These are phyloP conservation scores for Hydrozoanthus gracilis DNA, from an alignment of 92 coral and sea anemone genomes.

Conservation along the genomic window DNA sequence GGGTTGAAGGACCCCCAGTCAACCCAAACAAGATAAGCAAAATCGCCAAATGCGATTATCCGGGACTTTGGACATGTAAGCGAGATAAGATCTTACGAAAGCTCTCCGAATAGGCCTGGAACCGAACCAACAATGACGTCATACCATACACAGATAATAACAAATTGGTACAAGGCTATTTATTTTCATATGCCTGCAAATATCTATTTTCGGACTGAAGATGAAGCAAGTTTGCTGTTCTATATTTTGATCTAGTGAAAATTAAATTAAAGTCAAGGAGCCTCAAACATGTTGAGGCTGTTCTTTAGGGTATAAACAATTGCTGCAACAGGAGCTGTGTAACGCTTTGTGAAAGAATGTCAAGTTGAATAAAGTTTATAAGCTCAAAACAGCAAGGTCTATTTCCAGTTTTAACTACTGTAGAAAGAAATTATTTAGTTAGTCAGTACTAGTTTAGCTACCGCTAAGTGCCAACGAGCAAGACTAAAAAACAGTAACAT, in stretches of 20 bases:
- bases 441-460: too few species aligned
- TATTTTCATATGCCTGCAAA: background rate
- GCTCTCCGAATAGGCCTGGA: conserved; percentile 10
- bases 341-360: too few species aligned
- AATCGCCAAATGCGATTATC: conserved; percentile 25
- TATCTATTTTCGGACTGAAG: conserved; percentile 25
- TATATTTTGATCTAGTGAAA: conserved; percentile 34
- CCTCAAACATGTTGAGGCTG: background rate
- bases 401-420: too few species aligned
- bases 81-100: background rate
- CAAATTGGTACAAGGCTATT: background rate
- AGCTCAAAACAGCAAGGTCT: too few species aligned
- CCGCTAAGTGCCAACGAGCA: background rate
- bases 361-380: too few species aligned
- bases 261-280: background rate
- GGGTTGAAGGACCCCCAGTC: conserved; percentile 22
- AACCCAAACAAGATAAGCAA: background rate
- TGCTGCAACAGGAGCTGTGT: too few species aligned
- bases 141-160: background rate
- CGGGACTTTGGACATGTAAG: conserved; percentile 51
- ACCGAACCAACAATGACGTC: conserved; percentile 10
- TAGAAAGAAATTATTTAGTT: too few species aligned
- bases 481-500: background rate
- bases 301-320: too few species aligned
- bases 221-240: background rate